Percentiles rank a stretch among this genome's conserved stretches.
Evolutionary conservation across 1,140 invertebrate genomes (phyloP).

Genomic region (Apocrypta bakeri): DNA sequence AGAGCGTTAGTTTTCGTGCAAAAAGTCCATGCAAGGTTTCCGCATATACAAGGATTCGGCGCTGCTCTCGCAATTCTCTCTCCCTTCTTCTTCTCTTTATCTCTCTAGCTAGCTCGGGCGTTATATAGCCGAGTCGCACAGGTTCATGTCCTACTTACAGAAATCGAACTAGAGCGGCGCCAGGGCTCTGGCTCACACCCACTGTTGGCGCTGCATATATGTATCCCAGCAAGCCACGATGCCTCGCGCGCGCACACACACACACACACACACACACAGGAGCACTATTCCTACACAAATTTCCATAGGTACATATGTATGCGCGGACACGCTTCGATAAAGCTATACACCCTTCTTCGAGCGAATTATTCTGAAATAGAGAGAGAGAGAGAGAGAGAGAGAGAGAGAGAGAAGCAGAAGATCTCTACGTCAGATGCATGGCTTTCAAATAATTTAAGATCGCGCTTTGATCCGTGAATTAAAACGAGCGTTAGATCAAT

Average conservation of each 20-base stretch:
- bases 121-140: constrained; percentile 48
- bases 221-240: neutral
- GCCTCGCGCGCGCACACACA: neutral
- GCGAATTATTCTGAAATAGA: neutral
- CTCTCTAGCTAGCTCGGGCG: neutral
- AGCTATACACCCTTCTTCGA: neutral
- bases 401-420: too few species aligned
- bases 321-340: neutral
- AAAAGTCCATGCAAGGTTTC: neutral
- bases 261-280: neutral
- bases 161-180: constrained; percentile 64
- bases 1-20: neutral
- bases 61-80: neutral
- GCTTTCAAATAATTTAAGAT: too few species aligned
- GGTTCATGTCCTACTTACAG: constrained; percentile 69
- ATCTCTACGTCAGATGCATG: too few species aligned
- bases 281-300: too few species aligned
- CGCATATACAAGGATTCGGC: neutral
- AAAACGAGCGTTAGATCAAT: too few species aligned
- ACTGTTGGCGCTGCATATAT: neutral
- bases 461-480: too few species aligned
- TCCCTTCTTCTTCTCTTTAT: neutral
- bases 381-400: too few species aligned
- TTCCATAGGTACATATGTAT: neutral
- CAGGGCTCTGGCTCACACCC: constrained; percentile 39